Evolutionary conservation across 2,797 vertebrate genomes (phyloP), one percentile per base, ranked within the genome.

Genomic region (Huso huso): DNA sequence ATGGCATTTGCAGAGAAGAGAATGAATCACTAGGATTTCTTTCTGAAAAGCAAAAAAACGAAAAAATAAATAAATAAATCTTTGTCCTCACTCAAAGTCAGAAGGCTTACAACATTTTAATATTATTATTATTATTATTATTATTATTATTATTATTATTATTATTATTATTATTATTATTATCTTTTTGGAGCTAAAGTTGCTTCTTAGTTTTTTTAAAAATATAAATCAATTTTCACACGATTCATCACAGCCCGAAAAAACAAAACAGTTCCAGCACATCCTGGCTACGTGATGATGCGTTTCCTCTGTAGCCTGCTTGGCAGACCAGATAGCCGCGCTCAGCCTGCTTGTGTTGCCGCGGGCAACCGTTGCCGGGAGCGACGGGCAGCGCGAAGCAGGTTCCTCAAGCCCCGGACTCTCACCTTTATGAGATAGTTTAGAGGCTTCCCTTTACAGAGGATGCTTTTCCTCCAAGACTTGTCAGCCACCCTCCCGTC

Each of bases 391-490:
- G 23, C 1, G 23, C 1, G 23, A 4, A 37, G 23, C 23, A 37
- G 23, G 23, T 4, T 37, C 23, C 23, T 37, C 2, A 4, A 37
- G 23, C 62, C 4, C 23, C 11, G 6, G 13, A 3, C 7, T 12
- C 49, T 62, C 75, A 88, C 86, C 81, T 81, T 5, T 23, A 71
- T 6, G n/a, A 87, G 78, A 10, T 15, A 62, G 52, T n/a, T 1
- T 1, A 90, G 67, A 0, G 83, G 74, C 61, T 68, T 50, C 61
- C 78, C 84, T 1, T 84, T 64, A 6, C 76, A 85, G 49, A 7
- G 4, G 70, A 90, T 86, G 53, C 83, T 74, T 66, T 64, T 84
- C 71, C 18, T 83, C 88, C 86, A 90, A 59, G 9, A 23, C 48
- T 48, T 12, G 0, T 75, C 50, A 0, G 49, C 10, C 12, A 66